phyloP scores from a whole-genome alignment of 2,888 invertebrate species.

The Netelia virgata region DNA sequence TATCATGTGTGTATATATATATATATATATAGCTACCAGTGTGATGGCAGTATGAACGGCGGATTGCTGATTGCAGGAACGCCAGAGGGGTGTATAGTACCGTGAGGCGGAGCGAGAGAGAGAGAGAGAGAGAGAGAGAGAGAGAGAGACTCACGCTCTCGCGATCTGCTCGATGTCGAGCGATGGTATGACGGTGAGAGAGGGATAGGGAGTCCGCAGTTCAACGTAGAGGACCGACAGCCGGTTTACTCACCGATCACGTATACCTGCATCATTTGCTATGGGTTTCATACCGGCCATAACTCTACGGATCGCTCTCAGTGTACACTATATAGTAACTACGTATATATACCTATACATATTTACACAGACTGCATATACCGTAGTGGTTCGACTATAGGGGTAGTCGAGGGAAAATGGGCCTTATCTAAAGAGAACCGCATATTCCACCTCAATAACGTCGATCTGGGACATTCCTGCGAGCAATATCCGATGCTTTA shows the following conservation, averaged over 20 bases:
- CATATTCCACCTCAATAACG: too few species aligned
- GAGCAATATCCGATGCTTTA: too few species aligned
- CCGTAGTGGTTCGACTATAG: too few species aligned
- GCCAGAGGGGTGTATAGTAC: conserved; percentile 71
- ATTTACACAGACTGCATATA: too few species aligned
- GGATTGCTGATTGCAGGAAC: conserved; percentile 80
- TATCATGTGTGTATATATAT: neutral
- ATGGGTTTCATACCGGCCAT: conserved; percentile 84
- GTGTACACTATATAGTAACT: conserved; percentile 35
- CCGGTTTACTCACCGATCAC: conserved; percentile 81
- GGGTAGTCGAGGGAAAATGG: too few species aligned
- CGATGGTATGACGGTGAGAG: neutral
- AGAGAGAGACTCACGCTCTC: conserved; percentile 46
- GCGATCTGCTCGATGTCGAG: conserved; percentile 10
- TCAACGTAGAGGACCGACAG: conserved; percentile 64
- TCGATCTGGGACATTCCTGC: too few species aligned
- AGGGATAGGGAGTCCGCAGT: conserved; percentile 4
- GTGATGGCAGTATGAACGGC: conserved; percentile 22
- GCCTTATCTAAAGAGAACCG: too few species aligned
- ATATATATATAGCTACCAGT: neutral
- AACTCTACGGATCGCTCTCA: conserved; percentile 77
- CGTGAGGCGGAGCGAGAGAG: too few species aligned
- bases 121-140: conserved; percentile 59
- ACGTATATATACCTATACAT: conserved; percentile 25
- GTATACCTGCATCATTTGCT: conserved; percentile 84